These are phyloP conservation scores for Bucco capensis DNA, from an alignment of 2,113 vertebrate species.

Conservation along the genomic window DNA sequence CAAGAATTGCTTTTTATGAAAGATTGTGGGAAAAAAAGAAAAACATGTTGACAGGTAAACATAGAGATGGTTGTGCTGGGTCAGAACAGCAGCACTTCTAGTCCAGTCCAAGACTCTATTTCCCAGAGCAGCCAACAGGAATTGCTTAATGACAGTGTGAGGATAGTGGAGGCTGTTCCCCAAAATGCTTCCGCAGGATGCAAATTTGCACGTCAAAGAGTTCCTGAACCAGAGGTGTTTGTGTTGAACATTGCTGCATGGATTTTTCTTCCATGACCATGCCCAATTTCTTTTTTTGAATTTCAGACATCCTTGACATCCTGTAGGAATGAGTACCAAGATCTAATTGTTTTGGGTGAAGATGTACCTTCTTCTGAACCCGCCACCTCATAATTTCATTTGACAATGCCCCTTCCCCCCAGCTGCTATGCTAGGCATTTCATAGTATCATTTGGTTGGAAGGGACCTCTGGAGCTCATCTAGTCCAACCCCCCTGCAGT, in stretches of 20 bases:
- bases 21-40: background rate
- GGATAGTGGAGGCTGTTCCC: background rate
- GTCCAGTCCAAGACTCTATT: background rate
- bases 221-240: background rate
- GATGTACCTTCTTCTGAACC: background rate
- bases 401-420: background rate
- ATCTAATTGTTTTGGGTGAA: background rate
- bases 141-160: background rate
- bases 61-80: background rate
- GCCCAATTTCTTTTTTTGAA: conserved; percentile 1
- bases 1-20: background rate
- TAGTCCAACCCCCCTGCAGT: too few species aligned
- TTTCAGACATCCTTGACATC: background rate
- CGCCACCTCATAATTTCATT: background rate
- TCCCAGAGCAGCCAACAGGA: background rate
- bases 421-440: background rate
- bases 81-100: background rate
- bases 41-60: fast-evolving
- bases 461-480: too few species aligned
- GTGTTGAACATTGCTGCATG: background rate
- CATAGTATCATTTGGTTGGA: too few species aligned
- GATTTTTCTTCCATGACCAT: background rate
- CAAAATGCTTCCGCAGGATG: conserved; percentile 10
- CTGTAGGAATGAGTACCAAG: background rate
- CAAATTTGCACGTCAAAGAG: background rate